Conservation (phyloP, 2,797 vertebrate genomes). For the Muscicapa striata region DNA sequence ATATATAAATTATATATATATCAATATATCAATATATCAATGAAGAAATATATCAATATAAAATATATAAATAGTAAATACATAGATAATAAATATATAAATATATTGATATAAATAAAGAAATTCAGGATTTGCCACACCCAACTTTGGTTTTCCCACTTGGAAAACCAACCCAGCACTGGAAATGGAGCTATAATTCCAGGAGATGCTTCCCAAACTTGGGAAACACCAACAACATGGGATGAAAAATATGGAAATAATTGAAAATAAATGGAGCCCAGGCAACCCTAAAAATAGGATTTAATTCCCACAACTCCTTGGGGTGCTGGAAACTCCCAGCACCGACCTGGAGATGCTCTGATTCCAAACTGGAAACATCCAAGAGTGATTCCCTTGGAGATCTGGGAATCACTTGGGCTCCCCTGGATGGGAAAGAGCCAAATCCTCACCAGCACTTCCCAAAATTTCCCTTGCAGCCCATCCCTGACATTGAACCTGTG, state of each 20-base stretch:
- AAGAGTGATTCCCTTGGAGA: not conserved
- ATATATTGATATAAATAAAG: not conserved
- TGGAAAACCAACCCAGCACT: not conserved
- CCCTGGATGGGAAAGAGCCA: not conserved
- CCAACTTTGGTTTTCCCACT: not conserved
- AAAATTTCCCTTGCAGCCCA: not conserved
- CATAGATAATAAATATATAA: not conserved
- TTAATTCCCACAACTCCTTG: fast-evolving
- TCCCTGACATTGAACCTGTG: fast-evolving
- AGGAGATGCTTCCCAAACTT: not conserved
- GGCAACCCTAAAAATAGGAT: not conserved
- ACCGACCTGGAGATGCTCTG: not conserved
- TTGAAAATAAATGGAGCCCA: not conserved
- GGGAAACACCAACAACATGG: not conserved
- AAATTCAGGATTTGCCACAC: not conserved
- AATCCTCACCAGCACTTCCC: fast-evolving
- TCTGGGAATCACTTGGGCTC: not conserved
- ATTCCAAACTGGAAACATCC: no score
- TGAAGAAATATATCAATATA: no score
- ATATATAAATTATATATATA: no score
- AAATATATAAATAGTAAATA: not conserved
- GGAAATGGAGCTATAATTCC: not conserved
- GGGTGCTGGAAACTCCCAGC: not conserved
- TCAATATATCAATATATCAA: no score
- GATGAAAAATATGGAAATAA: not conserved